phyloP scores from a whole-genome alignment of 2,888 invertebrate species.

The Neoascia interrupta region DNA sequence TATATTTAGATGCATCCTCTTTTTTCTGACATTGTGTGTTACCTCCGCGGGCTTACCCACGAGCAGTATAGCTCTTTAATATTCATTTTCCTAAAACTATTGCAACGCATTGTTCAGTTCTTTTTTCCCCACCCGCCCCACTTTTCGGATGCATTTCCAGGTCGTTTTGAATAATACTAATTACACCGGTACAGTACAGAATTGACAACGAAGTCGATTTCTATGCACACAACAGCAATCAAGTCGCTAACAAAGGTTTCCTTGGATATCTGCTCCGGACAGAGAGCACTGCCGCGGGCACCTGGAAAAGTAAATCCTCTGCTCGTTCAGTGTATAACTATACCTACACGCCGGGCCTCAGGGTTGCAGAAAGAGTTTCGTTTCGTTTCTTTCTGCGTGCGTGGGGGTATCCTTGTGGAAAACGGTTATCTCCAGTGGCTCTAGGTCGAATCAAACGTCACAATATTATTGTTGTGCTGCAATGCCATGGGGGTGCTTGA shows the following conservation, averaged over 20 bases:
- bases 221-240: not conserved
- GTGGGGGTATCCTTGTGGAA: conserved; percentile 25
- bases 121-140: no score
- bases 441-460: conserved; percentile 53
- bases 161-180: conserved; percentile 19
- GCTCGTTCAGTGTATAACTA: no score
- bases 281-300: no score
- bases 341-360: not conserved
- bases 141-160: not conserved
- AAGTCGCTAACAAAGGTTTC: not conserved
- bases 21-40: no score
- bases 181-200: conserved; percentile 18
- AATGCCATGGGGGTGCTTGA: conserved; percentile 11
- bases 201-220: conserved; percentile 10
- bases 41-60: no score
- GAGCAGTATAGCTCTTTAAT: no score
- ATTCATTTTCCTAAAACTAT: no score
- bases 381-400: conserved; percentile 10
- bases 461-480: conserved; percentile 23
- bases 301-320: conserved; percentile 22
- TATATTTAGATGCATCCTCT: no score
- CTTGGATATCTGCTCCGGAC: conserved; percentile 14
- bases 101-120: no score
- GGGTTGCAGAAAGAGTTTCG: not conserved
- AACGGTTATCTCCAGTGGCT: conserved; percentile 44